Percentiles rank a stretch among this genome's conserved stretches.
Evolutionary conservation across 2,113 vertebrate species (phyloP).

Genomic region (Coreoperca whiteheadi): DNA sequence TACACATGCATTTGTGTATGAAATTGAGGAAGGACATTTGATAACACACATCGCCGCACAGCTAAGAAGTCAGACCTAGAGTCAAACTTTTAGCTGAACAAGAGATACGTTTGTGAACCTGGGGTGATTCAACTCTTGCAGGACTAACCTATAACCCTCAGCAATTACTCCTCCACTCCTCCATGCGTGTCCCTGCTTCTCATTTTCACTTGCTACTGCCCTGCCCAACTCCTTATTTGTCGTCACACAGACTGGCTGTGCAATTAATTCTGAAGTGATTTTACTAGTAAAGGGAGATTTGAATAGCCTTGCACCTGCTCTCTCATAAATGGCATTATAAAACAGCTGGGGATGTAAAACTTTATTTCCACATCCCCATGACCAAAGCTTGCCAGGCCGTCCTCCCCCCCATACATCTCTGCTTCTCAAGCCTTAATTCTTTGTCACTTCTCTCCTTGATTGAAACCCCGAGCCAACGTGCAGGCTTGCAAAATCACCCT

Average conservation of each 20-base stretch:
- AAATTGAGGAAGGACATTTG: conserved; percentile 22
- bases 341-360: conserved; percentile 81
- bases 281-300: conserved; percentile 70
- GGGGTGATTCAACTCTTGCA: conserved; percentile 50
- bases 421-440: conserved; percentile 28
- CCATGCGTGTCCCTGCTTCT: conserved; percentile 8
- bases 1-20: conserved; percentile 31
- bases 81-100: conserved; percentile 22
- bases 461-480: conserved; percentile 39
- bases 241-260: conserved; percentile 33
- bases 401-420: conserved; percentile 34
- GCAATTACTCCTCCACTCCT: conserved; percentile 33
- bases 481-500: conserved; percentile 52
- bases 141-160: conserved; percentile 39
- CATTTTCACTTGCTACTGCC: conserved; percentile 59
- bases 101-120: conserved; percentile 30
- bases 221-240: conserved; percentile 45
- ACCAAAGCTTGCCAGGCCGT: conserved; percentile 66
- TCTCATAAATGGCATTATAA: conserved; percentile 75
- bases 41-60: conserved; percentile 1
- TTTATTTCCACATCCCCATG: conserved; percentile 79
- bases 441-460: conserved; percentile 63
- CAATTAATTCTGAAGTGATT: conserved; percentile 63
- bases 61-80: conserved; percentile 10
- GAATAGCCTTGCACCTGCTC: conserved; percentile 83